phyloP scores from a whole-genome alignment of 2,888 invertebrate genomes.

The Clitarchus hookeri region DNA sequence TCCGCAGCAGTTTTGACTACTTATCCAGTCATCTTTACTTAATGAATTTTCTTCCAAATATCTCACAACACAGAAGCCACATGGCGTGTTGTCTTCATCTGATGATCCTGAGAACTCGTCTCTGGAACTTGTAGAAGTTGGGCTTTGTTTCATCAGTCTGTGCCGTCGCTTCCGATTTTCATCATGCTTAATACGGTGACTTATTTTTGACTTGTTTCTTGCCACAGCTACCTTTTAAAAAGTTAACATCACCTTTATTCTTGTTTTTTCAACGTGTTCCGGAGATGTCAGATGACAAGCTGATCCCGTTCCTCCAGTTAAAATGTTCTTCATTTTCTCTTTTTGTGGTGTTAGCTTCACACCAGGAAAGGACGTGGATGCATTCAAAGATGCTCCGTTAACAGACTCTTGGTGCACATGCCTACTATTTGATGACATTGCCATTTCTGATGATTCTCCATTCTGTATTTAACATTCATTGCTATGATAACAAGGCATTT shows the following conservation, averaged over 20 bases:
- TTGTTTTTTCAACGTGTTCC: neutral
- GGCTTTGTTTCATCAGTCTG: neutral
- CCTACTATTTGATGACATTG: neutral
- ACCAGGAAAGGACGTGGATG: neutral
- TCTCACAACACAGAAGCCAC: neutral
- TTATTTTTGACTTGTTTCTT: neutral
- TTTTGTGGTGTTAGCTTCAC: neutral
- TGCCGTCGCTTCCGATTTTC: neutral
- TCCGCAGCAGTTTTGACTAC: neutral
- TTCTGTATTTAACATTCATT: neutral
- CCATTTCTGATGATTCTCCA: neutral
- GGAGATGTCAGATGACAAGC: neutral
- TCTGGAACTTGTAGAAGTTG: neutral
- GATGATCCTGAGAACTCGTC: neutral
- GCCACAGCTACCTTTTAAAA: neutral
- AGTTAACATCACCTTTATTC: neutral
- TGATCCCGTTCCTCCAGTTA: neutral
- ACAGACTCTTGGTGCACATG: neutral
- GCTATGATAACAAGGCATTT: neutral
- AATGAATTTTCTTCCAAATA: neutral
- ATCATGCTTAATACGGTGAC: neutral
- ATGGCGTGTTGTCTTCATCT: neutral
- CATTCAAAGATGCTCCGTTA: neutral
- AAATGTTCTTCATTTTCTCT: neutral
- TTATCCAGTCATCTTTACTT: neutral